These are phyloP conservation scores for Lateolabrax maculatus DNA, from an alignment of 2,797 vertebrate genomes.

Conservation along the genomic window DNA sequence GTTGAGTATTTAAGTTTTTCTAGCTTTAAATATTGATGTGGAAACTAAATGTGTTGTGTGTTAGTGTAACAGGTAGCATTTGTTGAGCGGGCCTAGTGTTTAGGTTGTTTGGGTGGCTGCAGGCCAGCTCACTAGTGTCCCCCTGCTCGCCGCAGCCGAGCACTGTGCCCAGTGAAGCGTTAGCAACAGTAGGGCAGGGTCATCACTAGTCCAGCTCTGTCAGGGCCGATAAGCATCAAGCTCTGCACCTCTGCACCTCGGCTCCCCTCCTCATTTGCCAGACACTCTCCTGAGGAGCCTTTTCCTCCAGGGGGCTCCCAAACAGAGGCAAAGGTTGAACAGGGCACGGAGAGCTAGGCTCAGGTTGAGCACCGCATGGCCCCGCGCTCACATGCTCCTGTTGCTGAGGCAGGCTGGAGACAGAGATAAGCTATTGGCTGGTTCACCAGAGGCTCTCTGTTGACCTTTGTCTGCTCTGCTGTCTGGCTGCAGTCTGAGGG, in stretches of 20 bases:
- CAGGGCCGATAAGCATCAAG: conserved; percentile 82
- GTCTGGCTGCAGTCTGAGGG: conserved; percentile 67
- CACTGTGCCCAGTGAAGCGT: conserved; percentile 75
- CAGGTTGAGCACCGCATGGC: conserved; percentile 48
- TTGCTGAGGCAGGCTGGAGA: conserved; percentile 62
- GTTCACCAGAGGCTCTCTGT: conserved; percentile 59
- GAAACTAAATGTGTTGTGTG: conserved; percentile 18
- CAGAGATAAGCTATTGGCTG: conserved; percentile 66
- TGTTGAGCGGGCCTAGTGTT: conserved; percentile 54
- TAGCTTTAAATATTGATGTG: too few species aligned
- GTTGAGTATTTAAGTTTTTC: too few species aligned
- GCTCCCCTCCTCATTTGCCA: conserved; percentile 63
- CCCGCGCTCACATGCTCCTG: conserved; percentile 60
- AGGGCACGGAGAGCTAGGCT: conserved; percentile 47
- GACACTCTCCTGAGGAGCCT: conserved; percentile 63
- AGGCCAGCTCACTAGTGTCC: conserved; percentile 71
- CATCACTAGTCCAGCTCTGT: conserved; percentile 83
- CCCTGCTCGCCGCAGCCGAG: conserved; percentile 58
- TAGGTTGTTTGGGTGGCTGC: conserved; percentile 54
- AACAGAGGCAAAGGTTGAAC: conserved; percentile 68
- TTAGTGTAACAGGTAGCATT: conserved; percentile 61
- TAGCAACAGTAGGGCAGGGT: conserved; percentile 76
- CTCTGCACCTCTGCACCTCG: conserved; percentile 63
- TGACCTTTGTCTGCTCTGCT: conserved; percentile 78
- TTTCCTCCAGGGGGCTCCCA: conserved; percentile 65